Evolutionary conservation across 2,888 invertebrate species (phyloP).

Genomic region (Cantharis lateralis): DNA sequence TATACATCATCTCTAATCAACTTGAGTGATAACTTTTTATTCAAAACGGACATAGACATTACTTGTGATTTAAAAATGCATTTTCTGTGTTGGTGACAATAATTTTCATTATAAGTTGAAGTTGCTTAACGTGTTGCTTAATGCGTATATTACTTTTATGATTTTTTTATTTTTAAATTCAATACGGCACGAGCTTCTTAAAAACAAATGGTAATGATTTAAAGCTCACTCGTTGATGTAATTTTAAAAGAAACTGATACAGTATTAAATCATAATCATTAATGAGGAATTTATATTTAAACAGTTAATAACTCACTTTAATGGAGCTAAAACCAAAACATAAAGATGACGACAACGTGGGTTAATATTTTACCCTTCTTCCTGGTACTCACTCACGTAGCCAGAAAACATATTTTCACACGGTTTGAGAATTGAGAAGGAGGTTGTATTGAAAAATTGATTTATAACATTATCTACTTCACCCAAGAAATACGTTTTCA

Average conservation of each 20-base stretch:
- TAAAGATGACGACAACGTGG: slow-evolving; percentile 3
- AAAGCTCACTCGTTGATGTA: not conserved
- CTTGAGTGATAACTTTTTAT: slow-evolving; percentile 52
- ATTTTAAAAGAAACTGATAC: not conserved
- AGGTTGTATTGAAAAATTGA: slow-evolving; percentile 40
- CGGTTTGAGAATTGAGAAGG: slow-evolving; percentile 10
- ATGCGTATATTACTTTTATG: not conserved
- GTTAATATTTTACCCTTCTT: slow-evolving; percentile 19
- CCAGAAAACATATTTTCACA: slow-evolving; percentile 21
- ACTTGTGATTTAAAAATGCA: slow-evolving; percentile 48
- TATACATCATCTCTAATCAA: slow-evolving; percentile 53
- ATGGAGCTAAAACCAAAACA: slow-evolving; percentile 10
- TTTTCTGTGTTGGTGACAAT: slow-evolving; percentile 37
- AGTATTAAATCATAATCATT: not conserved
- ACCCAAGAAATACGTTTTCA: slow-evolving; percentile 33
- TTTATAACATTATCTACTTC: slow-evolving; percentile 38
- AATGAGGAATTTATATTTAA: not conserved
- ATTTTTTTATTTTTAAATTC: not conserved
- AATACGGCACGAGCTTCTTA: not conserved
- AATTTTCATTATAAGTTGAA: slow-evolving; percentile 8
- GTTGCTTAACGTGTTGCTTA: not conserved
- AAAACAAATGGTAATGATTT: not conserved
- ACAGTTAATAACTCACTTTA: slow-evolving; percentile 18
- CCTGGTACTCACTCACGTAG: not conserved
- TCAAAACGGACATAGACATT: slow-evolving; percentile 50